Base-by-base conservation (phyloP, 2,797 vertebrate species). In the Vultur gryphus region DNA sequence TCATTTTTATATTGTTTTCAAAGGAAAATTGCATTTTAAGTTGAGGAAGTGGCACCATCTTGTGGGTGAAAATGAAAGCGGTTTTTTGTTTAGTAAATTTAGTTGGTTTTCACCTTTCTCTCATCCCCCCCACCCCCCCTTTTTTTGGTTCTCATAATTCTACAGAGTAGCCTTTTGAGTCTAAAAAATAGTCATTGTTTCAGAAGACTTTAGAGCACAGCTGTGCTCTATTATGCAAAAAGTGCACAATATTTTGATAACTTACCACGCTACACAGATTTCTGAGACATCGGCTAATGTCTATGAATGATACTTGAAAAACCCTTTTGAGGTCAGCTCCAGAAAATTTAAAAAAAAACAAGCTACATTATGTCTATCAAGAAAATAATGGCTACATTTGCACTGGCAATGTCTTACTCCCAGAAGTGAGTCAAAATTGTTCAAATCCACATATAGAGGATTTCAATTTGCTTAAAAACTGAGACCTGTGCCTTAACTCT, bases 31-130 rank as follows among this genome's bases (percentile, higher is more conserved):
- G 7, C 14, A 49, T 35, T 95, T 93, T 89, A 92, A 71, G 7
- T 66, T 82, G 78, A 91, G 89, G 80, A 91, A 89, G 71, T 87
- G 83, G 96, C 96, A 92, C 97, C 97, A 98, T 89, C 96, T 97
- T 88, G 95, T 97, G 96, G 97, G 20, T 89, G 28, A 84, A 87
- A 93, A 59, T 37, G 67, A 93, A 91, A 90, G 19, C n/a, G 52
- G 3, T 57, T 35, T 39, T 57, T 83, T 52, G 29, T 62, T 55
- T 15, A 41, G 13, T n/a, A 51, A 86, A 87, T 33, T 3, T 17
- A n/a, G 9, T 2, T 28, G 7, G 0, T 13, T 72, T 86, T 77
- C 25, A 43, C 11, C 67, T 62, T 79, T 61, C 23, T 52, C 13
- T 61, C 20, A 39, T 4, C 9, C 4, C 3, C 1, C 3, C 1